Conservation (phyloP, 23 tunicate genomes). For the Halocynthia roretzi region DNA sequence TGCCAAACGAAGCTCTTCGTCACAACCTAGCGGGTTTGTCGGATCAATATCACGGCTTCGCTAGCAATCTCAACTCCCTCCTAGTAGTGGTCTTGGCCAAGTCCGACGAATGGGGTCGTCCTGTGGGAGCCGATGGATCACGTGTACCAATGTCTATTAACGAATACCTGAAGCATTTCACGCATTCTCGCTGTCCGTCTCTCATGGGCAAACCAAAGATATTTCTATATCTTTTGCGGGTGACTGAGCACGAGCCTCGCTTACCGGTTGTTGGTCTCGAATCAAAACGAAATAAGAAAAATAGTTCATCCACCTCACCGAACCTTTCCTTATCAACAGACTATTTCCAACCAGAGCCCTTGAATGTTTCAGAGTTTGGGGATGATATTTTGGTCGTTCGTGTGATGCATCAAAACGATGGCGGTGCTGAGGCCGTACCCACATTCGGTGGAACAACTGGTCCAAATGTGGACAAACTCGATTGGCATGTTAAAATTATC, state of each 20-base stretch:
- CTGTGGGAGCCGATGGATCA: constrained; percentile 25
- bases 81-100: constrained; percentile 40
- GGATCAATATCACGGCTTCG: constrained; percentile 81
- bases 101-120: constrained; percentile 49
- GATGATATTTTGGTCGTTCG: constrained; percentile 58
- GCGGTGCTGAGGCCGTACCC: constrained; percentile 42
- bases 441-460: constrained; percentile 59
- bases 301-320: not conserved
- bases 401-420: constrained; percentile 62
- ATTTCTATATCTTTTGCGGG: constrained; percentile 47
- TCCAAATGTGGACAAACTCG: constrained; percentile 27
- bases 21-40: constrained; percentile 67
- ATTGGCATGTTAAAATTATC: constrained; percentile 58
- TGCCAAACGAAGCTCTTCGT: constrained; percentile 40
- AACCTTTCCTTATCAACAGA: not conserved
- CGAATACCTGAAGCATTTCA: constrained; percentile 44
- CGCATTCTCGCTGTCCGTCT: constrained; percentile 54
- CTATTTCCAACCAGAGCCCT: constrained; percentile 58
- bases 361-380: constrained; percentile 24
- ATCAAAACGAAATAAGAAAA: constrained; percentile 2
- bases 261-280: constrained; percentile 19
- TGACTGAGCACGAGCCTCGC: constrained; percentile 40
- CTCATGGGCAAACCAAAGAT: constrained; percentile 76
- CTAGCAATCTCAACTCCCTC: constrained; percentile 61
- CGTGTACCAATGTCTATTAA: constrained; percentile 17